Evolutionary conservation across 2,888 invertebrate genomes (phyloP), one percentile per base, ranked within the genome.

Genomic region (Parelbella ahira): DNA sequence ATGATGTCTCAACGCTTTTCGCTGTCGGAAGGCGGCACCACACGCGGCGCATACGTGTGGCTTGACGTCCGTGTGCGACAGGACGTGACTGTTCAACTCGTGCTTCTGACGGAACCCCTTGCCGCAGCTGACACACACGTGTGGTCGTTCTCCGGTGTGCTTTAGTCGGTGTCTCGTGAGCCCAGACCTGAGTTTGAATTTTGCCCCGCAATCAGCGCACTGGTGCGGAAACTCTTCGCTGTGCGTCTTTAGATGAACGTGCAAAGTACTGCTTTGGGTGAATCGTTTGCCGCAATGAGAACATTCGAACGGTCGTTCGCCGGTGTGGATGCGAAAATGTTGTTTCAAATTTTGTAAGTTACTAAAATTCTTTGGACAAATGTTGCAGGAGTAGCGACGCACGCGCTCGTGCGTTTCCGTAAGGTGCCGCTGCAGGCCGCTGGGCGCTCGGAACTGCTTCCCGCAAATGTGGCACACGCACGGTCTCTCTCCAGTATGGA

Each of bases 401-500:
- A 89, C 78, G 1, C 89, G 86, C 51, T 89, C 89, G 69, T 92
- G 92, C 1, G 91, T 91, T 53, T 91, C 90, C 10, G 88, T 80
- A 11, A 92, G 56, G 58, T 92, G 92, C 1, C 92, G 76, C 28
- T 88, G 88, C 12, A 92, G 68, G 0, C 91, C 91, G 67, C 89
- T 89, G 7, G 90, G 90, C n/a, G 91, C 89, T 10, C 92, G 81
- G 69, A 92, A 92, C 59, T 89, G 89, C 53, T 90, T 91, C 1
- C 91, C 92, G 63, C 92, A 92, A 9, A 91, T 60, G 63, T 92
- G 91, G 58, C 92, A 92, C 44, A 90, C 89, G 66, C 89, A 91
- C 1, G 91, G 90, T 29, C 90, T 79, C 68, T 91, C 92, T 1
- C 91, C 91, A 3, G 91, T 90, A 62, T 92, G 92, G 39, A 91